Base-by-base conservation (phyloP, 1,140 invertebrate species). In the Ips nitidus region DNA sequence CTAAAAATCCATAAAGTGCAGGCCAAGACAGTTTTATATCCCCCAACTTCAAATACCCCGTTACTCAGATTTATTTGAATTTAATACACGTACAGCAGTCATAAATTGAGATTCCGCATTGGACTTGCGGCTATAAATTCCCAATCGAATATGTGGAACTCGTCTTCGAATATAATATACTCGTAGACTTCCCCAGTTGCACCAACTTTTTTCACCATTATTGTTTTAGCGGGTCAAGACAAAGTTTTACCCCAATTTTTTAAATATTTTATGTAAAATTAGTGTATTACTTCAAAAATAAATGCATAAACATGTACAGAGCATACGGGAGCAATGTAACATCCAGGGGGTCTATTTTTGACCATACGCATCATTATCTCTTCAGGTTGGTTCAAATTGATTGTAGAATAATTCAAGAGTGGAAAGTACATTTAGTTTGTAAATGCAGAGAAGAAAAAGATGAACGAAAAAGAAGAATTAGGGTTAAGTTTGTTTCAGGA, bases 1-100 rank as follows among this genome's bases (percentile, higher is more conserved):
- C 45, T 50, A 50, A 50, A 50, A 50, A 8, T 50, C 45, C 45
- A 50, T 50, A 50, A 50, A 50, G 22, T 50, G 45, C 45, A 50
- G 45, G 6, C 45, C 6, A 3, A 22, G 45, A 50, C 3, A 22
- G 45, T 22, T 50, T 50, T 50, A 22, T 50, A 50, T 50, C 45
- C 6, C 45, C 45, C 6, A 50, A 50, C 6, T 50, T 50, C 45
- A 6, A 22, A 8, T 22, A 6, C 22, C 45, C 6, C 45, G 22
- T 50, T 50, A 50, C 45, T 50, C 45, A 6, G 45, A 50, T 50
- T 50, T 50, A 50, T 50, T 22, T 50, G 45, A 50, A 50, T 50
- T 50, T 50, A 50, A 50, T 50, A 50, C 45, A 50, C 45, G 45
- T 50, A 50, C 45, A 22, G 6, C 3, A 22, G 45, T 50, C 45